Evolutionary conservation across 2,113 vertebrate species (phyloP), one percentile per base, ranked within the genome.

Genomic region (Semicossyphus pulcher): DNA sequence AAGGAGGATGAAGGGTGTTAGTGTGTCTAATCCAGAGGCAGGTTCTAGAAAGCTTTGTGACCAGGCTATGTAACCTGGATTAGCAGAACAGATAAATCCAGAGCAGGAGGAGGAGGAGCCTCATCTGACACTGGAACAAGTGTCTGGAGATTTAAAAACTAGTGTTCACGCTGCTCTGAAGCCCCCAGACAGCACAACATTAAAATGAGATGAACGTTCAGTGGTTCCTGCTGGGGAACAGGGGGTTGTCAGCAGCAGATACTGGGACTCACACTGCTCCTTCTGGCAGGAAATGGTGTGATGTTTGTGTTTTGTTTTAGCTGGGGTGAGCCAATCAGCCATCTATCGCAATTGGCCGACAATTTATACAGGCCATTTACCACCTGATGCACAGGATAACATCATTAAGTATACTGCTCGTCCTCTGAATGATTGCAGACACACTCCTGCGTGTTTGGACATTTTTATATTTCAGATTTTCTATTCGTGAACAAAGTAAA

Each of bases 1-100:
- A 66, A 53, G 66, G 81, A 48, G 65, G 84, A 81, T 78, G 58
- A 85, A 70, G 53, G 52, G 74, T 42, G 81, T 90, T 69, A 56
- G 59, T 20, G 41, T 2, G 31, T 81, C 32, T 88, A 86, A 90
- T 85, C 73, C 52, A 26, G 18, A 62, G 6, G 32, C 36, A 41
- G 79, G 78, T 47, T 83, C 32, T 62, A 18, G 37, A 54, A 66
- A 63, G 64, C 32, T 74, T 32, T 5, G 18, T 25, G 52, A 53
- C 18, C 25, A 44, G 1, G 25, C 62, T 28, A 0, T 18, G 21
- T 34, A 87, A 78, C 76, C 73, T 52, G 78, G 80, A 86, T 89
- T 86, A 82, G 25, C 49, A 47, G 26, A 5, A 31, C 28, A 23
- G 66, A 68, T 12, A 5, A 41, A 59, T 0, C 18, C 9, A 7